Conservation (phyloP, 2,797 vertebrate genomes). For the Euthynnus affinis region DNA sequence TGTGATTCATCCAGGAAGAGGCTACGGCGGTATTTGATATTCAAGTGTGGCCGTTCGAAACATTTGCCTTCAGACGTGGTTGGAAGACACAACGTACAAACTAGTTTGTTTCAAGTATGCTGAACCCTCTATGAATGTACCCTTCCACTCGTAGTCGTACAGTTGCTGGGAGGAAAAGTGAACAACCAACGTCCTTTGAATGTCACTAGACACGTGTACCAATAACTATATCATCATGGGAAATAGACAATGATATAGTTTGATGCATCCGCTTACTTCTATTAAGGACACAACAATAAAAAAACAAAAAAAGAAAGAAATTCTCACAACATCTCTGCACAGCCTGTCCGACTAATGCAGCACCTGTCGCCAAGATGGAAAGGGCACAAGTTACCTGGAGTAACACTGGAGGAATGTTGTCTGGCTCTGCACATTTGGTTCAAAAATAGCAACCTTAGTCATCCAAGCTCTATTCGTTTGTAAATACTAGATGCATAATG, state of each 20-base stretch:
- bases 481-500: slow-evolving; percentile 56
- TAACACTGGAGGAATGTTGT: slow-evolving; percentile 59
- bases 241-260: not conserved
- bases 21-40: not conserved
- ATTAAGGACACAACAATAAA: not conserved
- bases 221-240: slow-evolving; percentile 1
- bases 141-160: not conserved
- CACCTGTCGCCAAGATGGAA: slow-evolving; percentile 60
- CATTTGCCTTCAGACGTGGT: not conserved
- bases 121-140: not conserved
- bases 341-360: slow-evolving; percentile 50
- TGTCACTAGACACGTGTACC: slow-evolving; percentile 15
- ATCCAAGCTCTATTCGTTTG: slow-evolving; percentile 45
- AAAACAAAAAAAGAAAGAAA: not conserved
- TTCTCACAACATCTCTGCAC: slow-evolving; percentile 5
- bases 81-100: not conserved
- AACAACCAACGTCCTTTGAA: not conserved
- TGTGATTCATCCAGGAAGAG: not conserved
- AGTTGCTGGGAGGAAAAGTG: not conserved
- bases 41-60: slow-evolving; percentile 4
- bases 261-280: slow-evolving; percentile 10
- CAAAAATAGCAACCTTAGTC: slow-evolving; percentile 71
- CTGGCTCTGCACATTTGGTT: slow-evolving; percentile 60
- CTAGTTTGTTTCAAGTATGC: not conserved
- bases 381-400: slow-evolving; percentile 59